Evolutionary conservation across 2,113 vertebrate species (phyloP).

Genomic region (Thinocorus orbignyianus): DNA sequence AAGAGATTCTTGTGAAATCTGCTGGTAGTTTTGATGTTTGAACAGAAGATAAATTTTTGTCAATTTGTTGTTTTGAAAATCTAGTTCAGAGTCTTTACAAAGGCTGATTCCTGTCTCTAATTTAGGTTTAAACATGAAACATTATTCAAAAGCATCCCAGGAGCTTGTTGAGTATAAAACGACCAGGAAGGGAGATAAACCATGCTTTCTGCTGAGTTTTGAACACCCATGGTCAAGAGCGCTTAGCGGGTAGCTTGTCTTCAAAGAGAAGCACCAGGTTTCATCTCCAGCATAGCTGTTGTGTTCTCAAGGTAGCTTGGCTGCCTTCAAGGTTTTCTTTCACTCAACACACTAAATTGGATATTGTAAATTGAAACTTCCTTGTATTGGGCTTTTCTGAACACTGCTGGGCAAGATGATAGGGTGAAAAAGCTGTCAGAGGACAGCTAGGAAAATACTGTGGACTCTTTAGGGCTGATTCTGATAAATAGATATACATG

Average conservation of each 20-base stretch:
- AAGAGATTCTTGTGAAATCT: not conserved
- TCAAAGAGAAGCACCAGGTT: not conserved
- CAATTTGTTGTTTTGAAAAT: not conserved
- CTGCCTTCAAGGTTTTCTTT: not conserved
- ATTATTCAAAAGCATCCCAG: not conserved
- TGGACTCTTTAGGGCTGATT: not conserved
- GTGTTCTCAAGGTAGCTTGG: not conserved
- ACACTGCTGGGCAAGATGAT: not conserved
- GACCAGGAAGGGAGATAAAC: not conserved
- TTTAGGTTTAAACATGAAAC: not conserved
- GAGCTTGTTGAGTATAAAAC: not conserved
- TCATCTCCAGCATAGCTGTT: not conserved
- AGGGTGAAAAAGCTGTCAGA: not conserved
- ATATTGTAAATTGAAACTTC: constrained; percentile 1
- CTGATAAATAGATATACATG: not conserved
- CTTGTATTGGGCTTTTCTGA: not conserved
- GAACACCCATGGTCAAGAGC: not conserved
- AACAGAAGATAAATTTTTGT: not conserved
- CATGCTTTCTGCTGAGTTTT: not conserved
- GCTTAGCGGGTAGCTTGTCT: not conserved
- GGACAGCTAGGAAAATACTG: not conserved
- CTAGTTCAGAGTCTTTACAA: not conserved
- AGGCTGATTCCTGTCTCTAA: not conserved
- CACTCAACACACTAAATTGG: not conserved
- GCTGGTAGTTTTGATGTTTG: not conserved